A percentile compares a stretch with the other conserved stretches of the same genome.
These are phyloP conservation scores for Sebastes hopkinsi DNA, from an alignment of 2,797 vertebrate species.

Conservation along the genomic window DNA sequence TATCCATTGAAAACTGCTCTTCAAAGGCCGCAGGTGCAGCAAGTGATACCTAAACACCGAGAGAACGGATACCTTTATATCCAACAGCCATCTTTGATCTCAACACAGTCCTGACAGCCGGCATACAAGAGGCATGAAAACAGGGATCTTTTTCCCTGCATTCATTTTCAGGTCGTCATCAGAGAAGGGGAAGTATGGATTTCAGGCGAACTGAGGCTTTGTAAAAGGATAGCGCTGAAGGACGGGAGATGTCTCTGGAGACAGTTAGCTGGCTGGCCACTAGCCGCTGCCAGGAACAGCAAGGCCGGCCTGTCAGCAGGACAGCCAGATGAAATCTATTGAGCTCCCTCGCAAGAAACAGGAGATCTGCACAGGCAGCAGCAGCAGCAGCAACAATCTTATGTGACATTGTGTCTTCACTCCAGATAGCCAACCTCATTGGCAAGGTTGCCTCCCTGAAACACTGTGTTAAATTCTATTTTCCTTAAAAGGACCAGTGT, in stretches of 20 bases:
- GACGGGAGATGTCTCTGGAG: slow-evolving; percentile 66
- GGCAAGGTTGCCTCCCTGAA: background rate
- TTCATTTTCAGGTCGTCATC: slow-evolving; percentile 65
- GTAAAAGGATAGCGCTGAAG: slow-evolving; percentile 74
- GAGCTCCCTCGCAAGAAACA: slow-evolving; percentile 48
- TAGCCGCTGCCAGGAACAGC: slow-evolving; percentile 69
- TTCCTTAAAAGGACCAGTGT: too few relatives aligned
- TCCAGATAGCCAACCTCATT: background rate
- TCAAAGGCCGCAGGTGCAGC: slow-evolving; percentile 43
- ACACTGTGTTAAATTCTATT: background rate
- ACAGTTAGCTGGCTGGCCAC: slow-evolving; percentile 55
- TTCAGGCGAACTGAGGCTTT: slow-evolving; percentile 67
- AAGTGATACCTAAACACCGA: slow-evolving; percentile 19
- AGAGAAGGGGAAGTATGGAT: slow-evolving; percentile 68
- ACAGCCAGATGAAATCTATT: slow-evolving; percentile 68
- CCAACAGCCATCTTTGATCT: slow-evolving; percentile 61
- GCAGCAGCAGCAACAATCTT: slow-evolving; percentile 43
- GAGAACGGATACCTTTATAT: slow-evolving; percentile 37
- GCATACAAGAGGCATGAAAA: slow-evolving; percentile 44
- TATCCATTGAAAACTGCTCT: slow-evolving; percentile 36
- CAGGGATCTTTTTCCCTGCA: slow-evolving; percentile 21
- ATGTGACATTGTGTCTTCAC: slow-evolving; percentile 40
- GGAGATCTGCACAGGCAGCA: slow-evolving; percentile 60
- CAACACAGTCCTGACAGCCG: slow-evolving; percentile 27
- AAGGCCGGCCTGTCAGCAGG: slow-evolving; percentile 70